Conservation (phyloP, 1,140 invertebrate species). For the Apis mellifera region Amel_HAv3.1 CM009944.2:10361501-10362000, state of each 20-base stretch:
- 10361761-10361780: constrained; percentile 53
- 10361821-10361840: constrained; percentile 14
- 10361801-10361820: constrained; percentile 12
- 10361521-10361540: neutral
- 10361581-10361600: no score
- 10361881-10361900: constrained; percentile 32
- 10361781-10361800: constrained; percentile 47
- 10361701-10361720: no score
- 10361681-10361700: no score
- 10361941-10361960: neutral
- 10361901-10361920: neutral
- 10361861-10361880: constrained; percentile 61
- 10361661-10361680: no score
- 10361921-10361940: neutral
- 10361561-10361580: no score
- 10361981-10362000: neutral
- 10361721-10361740: neutral
- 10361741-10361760: constrained; percentile 13
- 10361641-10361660: neutral
- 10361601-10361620: no score
- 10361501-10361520: no score
- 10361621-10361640: neutral
- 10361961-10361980: no score
- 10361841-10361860: constrained; percentile 44
- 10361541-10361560: no score